Conservation (phyloP, 2,888 invertebrate species). For the Andrena bucephala region DNA sequence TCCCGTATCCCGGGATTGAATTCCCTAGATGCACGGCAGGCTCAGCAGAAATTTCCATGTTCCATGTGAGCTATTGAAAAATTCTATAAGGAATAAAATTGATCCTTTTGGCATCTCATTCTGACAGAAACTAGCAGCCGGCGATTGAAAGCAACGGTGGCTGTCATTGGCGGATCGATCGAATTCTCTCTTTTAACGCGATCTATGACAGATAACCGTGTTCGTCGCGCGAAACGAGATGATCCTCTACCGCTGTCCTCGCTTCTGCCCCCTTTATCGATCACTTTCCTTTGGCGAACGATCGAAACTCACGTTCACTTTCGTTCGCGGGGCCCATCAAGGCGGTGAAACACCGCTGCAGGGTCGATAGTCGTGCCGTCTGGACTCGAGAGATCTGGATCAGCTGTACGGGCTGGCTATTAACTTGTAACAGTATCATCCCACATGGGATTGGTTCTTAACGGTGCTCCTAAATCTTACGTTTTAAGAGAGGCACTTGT, state of each 20-base stretch:
- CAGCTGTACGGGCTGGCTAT: conserved; percentile 32
- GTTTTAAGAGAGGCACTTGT: conserved; percentile 22
- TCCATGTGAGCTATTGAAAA: too few relatives aligned
- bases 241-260: neutral
- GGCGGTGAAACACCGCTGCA: conserved; percentile 24
- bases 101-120: neutral
- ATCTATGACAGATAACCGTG: neutral
- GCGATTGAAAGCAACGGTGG: conserved; percentile 27
- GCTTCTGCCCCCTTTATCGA: conserved; percentile 24
- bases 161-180: conserved; percentile 21
- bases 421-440: conserved; percentile 21
- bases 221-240: conserved; percentile 8
- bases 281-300: conserved; percentile 21
- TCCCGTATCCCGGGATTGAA: too few relatives aligned
- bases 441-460: conserved; percentile 24
- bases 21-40: too few relatives aligned
- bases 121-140: neutral
- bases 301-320: conserved; percentile 35
- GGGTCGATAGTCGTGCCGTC: conserved; percentile 12
- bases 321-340: conserved; percentile 20
- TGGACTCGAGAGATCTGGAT: conserved; percentile 39
- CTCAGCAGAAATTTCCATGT: too few relatives aligned
- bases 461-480: conserved; percentile 25
- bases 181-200: conserved; percentile 10
- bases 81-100: too few relatives aligned